Evolutionary conservation across 1,140 invertebrate species (phyloP).

Genomic region (Achroia grisella): DNA sequence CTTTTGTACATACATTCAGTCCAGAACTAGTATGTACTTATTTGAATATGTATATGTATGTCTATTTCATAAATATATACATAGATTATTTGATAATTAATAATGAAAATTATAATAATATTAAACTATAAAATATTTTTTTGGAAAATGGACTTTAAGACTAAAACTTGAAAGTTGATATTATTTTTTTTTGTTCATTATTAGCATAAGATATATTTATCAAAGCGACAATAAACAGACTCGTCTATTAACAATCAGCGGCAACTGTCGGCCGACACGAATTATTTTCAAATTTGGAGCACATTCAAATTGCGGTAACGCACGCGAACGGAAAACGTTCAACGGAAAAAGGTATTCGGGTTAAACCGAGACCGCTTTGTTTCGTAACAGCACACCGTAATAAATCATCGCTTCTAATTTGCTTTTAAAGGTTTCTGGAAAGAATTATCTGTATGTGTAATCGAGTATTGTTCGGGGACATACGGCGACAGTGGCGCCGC

Average conservation of each 20-base stretch:
- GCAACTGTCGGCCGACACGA: conserved; percentile 37
- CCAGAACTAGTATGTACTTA: too few species aligned
- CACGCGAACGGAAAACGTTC: conserved; percentile 58
- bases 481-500: conserved; percentile 37
- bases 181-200: too few species aligned
- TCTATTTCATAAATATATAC: too few species aligned
- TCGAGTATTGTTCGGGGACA: conserved; percentile 51
- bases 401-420: conserved; percentile 71
- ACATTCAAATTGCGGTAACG: conserved; percentile 64
- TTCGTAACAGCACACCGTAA: conserved; percentile 50
- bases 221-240: neutral
- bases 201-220: neutral
- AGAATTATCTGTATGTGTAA: conserved; percentile 56
- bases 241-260: conserved; percentile 16
- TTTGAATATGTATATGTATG: too few species aligned
- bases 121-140: too few species aligned
- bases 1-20: too few species aligned
- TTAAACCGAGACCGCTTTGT: conserved; percentile 18
- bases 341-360: conserved; percentile 41
- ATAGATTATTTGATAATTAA: too few species aligned
- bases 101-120: too few species aligned
- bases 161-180: too few species aligned
- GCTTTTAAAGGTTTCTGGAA: conserved; percentile 66
- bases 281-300: conserved; percentile 71
- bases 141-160: too few species aligned